A percentile compares a stretch with the other conserved stretches of the same genome.
Conservation (phyloP, 2,113 vertebrate genomes). For the Vimba vimba region DNA sequence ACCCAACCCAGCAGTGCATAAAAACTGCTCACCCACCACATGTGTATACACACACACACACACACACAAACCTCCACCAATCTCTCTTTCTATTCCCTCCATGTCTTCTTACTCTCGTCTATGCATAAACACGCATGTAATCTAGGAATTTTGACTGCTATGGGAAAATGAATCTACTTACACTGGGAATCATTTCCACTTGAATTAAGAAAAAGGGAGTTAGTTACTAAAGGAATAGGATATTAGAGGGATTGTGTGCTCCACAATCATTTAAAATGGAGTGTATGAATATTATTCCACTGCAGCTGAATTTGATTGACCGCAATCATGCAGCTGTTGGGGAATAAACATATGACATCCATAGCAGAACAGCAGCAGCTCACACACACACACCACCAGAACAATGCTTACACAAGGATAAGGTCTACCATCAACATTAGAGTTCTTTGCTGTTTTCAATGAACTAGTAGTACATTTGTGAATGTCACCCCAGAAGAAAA, state of each 20-base stretch:
- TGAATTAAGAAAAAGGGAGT: slow-evolving; percentile 30
- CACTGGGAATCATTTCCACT: slow-evolving; percentile 11
- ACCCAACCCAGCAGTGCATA: slow-evolving; percentile 50
- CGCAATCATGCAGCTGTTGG: slow-evolving; percentile 16
- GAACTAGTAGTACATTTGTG: neutral
- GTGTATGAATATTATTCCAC: slow-evolving; percentile 21
- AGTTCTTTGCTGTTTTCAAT: neutral
- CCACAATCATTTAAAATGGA: slow-evolving; percentile 29
- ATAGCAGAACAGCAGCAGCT: slow-evolving; percentile 15
- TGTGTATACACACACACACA: slow-evolving; percentile 3
- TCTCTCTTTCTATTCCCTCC: slow-evolving; percentile 20
- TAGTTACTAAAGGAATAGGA: slow-evolving; percentile 37
- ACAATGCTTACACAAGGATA: neutral
- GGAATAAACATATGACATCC: slow-evolving; percentile 15
- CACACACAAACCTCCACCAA: slow-evolving; percentile 16
- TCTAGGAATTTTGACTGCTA: slow-evolving; percentile 40
- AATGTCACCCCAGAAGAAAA: neutral
- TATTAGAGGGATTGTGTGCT: slow-evolving; percentile 13
- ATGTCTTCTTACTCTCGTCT: slow-evolving; percentile 48
- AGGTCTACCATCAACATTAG: neutral
- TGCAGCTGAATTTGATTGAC: slow-evolving; percentile 29
- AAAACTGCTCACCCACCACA: slow-evolving; percentile 45
- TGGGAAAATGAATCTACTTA: neutral
- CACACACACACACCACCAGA: neutral
- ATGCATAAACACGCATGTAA: slow-evolving; percentile 50